A percentile compares a stretch with the other conserved stretches of the same genome.
Conservation (phyloP, 2,113 vertebrate species). For the Sylvilagus bachmani region DNA sequence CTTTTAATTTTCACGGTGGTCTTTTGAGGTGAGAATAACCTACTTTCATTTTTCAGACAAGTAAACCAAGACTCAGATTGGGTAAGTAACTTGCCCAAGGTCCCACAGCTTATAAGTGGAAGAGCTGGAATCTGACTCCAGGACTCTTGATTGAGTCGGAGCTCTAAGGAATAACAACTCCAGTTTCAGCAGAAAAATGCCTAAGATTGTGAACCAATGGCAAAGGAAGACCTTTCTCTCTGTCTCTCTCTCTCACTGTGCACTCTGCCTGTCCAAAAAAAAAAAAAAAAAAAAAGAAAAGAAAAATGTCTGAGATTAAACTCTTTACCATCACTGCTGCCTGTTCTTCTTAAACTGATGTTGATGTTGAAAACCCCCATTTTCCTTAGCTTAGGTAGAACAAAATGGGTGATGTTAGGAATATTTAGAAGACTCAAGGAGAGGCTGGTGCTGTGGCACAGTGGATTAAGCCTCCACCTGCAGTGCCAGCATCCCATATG, state of each 20-base stretch:
- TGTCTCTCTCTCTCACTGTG: no score
- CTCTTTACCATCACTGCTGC: background rate
- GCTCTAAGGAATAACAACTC: background rate
- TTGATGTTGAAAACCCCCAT: background rate
- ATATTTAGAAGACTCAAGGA: background rate
- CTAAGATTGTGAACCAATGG: no score
- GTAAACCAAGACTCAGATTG: background rate
- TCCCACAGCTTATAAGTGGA: background rate
- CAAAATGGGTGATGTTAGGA: background rate
- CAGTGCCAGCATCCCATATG: no score
- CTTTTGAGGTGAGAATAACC: background rate
- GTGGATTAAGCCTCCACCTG: no score
- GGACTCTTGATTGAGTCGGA: background rate
- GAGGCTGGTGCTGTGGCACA: no score
- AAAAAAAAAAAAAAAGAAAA: no score
- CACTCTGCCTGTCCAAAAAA: no score
- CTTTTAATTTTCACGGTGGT: background rate
- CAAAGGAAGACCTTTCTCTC: no score
- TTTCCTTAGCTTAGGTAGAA: background rate
- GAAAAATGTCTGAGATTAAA: background rate
- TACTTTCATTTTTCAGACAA: constrained; percentile 9
- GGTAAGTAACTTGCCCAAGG: background rate
- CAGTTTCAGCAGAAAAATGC: background rate
- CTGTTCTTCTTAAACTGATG: background rate
- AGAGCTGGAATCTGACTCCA: background rate